Evolutionary conservation across 53 echinoderm and acorn worm species (phyloP), one percentile per base, ranked within the genome.

Genomic region (Antedon mediterranea): DNA sequence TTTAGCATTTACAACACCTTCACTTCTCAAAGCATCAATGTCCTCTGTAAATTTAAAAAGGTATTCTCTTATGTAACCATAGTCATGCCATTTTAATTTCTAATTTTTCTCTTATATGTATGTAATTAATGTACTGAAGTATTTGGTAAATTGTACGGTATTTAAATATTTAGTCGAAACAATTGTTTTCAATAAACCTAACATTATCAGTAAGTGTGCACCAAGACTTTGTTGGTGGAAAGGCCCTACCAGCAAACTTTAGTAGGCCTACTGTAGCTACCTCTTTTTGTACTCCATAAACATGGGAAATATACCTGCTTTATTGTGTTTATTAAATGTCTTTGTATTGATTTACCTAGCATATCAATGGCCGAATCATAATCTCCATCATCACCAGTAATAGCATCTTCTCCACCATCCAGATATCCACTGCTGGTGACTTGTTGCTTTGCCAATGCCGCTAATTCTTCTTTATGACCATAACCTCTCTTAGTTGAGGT

Each of bases 321-420:
- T n/a, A n/a, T n/a, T n/a, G n/a, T n/a, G n/a, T n/a, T n/a, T n/a
- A n/a, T n/a, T n/a, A n/a, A n/a, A n/a, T n/a, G n/a, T n/a, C 9
- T 26, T 70, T 87, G n/a, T n/a, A n/a, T n/a, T n/a, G n/a, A n/a
- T n/a, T 77, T 82, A 97, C 97, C 97, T 31, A 89, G 71, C 43
- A 97, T 79, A 78, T 97, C 97, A 7, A 83, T 84, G 15, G 97
- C 97, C 76, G 90, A 90, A 43, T 92, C 89, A 75, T 85, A 88
- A 0, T 85, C 87, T 3, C 75, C 90, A 30, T 90, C 83, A 43
- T 91, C 91, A 8, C 85, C 87, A 43, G 86, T 89, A 6, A 71
- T 73, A 0, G 84, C 82, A 32, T 87, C 97, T 73, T 91, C 91
- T 73, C 97, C 97, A 18, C 82, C 83, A 72, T 94, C 92, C 3